A percentile compares a stretch with the other conserved stretches of the same genome.
Evolutionary conservation across 1,140 invertebrate genomes (phyloP).

Genomic region (Papilio dardanus): DNA sequence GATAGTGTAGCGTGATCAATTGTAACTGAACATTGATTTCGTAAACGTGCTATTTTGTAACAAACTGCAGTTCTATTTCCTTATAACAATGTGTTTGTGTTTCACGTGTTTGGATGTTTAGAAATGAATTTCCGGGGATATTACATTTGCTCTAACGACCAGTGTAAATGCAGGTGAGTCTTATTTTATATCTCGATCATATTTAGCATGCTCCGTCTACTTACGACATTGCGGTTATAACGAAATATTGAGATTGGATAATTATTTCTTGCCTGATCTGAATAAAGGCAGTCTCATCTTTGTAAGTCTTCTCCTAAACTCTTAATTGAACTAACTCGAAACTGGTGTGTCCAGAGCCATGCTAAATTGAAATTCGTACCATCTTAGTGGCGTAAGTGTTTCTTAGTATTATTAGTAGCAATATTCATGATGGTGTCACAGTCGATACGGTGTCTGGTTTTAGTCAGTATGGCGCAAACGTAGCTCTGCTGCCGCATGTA

Average conservation of each 20-base stretch:
- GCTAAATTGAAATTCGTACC: too few relatives aligned
- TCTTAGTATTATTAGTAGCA: background rate
- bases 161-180: background rate
- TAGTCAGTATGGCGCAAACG: constrained; percentile 7
- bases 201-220: background rate
- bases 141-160: background rate
- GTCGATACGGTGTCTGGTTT: background rate
- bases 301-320: too few relatives aligned
- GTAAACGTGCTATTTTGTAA: constrained; percentile 13
- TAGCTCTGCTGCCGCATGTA: constrained; percentile 8
- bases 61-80: background rate
- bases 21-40: constrained; percentile 26
- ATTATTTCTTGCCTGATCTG: too few relatives aligned
- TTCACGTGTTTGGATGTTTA: background rate
- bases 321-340: too few relatives aligned
- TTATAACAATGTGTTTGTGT: background rate
- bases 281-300: too few relatives aligned
- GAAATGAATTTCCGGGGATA: background rate
- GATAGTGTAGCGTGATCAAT: constrained; percentile 8
- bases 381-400: too few relatives aligned
- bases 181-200: background rate
- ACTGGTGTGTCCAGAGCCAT: too few relatives aligned
- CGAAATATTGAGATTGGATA: too few relatives aligned
- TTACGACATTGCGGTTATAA: background rate
- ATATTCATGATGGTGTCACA: background rate